A percentile compares a stretch with the other conserved stretches of the same genome.
Conservation (phyloP, 1,140 invertebrate genomes). For the Leptoteleia sp. region DNA sequence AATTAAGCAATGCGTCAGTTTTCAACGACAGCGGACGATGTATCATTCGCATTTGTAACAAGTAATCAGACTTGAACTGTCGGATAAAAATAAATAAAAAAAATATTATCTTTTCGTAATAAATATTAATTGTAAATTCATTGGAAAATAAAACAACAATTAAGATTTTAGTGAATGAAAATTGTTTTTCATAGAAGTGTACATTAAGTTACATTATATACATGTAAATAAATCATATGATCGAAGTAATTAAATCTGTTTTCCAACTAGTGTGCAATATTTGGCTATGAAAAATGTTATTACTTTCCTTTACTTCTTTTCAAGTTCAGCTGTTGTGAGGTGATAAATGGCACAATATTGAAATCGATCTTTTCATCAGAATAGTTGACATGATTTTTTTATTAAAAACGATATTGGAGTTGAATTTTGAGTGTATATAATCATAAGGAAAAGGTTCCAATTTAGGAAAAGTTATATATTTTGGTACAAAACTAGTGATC, state of each 20-base stretch:
- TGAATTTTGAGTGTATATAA: no score
- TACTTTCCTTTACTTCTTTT: constrained; percentile 24
- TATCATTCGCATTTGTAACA: constrained; percentile 26
- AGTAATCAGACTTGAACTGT: constrained; percentile 36
- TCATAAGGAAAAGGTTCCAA: no score
- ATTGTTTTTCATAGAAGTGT: no score
- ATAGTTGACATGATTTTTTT: no score
- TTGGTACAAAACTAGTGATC: no score
- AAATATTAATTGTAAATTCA: no score
- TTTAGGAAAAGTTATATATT: no score
- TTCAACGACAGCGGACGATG: constrained; percentile 26
- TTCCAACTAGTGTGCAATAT: constrained; percentile 9
- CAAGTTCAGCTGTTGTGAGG: constrained; percentile 23
- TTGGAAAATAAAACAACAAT: background rate
- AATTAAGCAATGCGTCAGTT: constrained; percentile 50
- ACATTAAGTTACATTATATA: no score
- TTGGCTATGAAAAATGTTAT: constrained; percentile 22
- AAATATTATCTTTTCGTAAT: no score
- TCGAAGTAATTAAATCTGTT: constrained; percentile 24
- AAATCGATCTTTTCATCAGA: background rate
- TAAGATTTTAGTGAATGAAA: no score
- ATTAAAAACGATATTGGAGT: background rate
- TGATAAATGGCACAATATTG: constrained; percentile 5
- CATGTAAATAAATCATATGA: no score
- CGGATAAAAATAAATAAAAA: no score